These are phyloP conservation scores for Beris chalybata DNA, from an alignment of 2,888 invertebrate genomes.

Conservation along the genomic window DNA sequence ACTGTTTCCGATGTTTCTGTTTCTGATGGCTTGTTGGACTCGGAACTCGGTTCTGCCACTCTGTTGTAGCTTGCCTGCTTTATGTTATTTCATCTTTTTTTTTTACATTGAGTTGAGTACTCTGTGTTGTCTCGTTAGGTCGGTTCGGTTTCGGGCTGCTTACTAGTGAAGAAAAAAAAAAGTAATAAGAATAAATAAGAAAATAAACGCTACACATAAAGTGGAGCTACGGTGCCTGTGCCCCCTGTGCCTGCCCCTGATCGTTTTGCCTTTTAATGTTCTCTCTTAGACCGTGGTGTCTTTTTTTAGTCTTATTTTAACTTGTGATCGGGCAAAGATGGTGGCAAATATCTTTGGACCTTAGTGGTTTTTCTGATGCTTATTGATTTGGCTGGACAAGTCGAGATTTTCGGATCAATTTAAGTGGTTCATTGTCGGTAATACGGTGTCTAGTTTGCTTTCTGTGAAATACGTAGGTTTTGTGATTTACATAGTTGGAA, in stretches of 20 bases:
- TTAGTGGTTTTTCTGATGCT: constrained; percentile 9
- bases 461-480: constrained; percentile 18
- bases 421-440: constrained; percentile 23
- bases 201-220: neutral
- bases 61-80: too few species aligned
- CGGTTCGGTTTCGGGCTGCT: neutral
- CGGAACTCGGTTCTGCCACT: too few species aligned
- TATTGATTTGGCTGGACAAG: constrained; percentile 21
- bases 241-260: neutral
- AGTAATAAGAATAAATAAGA: too few species aligned
- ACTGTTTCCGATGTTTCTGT: too few species aligned
- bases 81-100: too few species aligned
- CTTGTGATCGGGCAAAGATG: constrained; percentile 35
- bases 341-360: constrained; percentile 37
- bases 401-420: constrained; percentile 26
- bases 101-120: too few species aligned
- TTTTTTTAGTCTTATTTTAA: constrained; percentile 30
- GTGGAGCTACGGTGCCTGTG: constrained; percentile 1
- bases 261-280: constrained; percentile 30
- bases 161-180: neutral
- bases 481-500: neutral
- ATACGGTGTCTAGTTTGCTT: constrained; percentile 4
- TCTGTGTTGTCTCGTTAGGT: too few species aligned
- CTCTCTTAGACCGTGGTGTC: constrained; percentile 16
- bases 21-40: too few species aligned